Evolutionary conservation across 30 jellyfish, hydroid and myxozoan genomes (phyloP), one percentile per base, ranked within the genome.

Genomic region (Aurelia sp.): DNA sequence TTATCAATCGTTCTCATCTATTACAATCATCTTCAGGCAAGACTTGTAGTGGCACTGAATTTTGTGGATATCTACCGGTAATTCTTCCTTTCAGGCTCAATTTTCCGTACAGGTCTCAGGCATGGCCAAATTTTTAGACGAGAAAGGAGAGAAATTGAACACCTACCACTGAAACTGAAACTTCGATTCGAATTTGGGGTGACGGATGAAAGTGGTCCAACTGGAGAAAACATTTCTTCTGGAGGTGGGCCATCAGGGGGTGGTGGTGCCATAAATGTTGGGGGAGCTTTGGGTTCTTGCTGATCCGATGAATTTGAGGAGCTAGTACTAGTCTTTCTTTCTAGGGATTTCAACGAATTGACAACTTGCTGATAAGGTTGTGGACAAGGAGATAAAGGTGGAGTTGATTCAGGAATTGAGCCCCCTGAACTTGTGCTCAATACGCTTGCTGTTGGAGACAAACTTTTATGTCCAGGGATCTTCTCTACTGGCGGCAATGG

Each of bases 201-300:
- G 18, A 77, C 65, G 3, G 90, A 67, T 8, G 96, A 68, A 33
- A 86, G 59, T 48, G 89, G 86, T 18, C 76, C 90, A 51, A 76
- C 92, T 22, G 97, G 97, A 2, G 97, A 78, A 12, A 41, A 79
- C 18, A 64, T 65, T 21, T 88, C 97, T 18, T 58, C 87, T 59
- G 97, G 97, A 10, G 97, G 97, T 37, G 97, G 88, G 0, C 81
- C 92, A 50, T 58, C 53, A 11, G 97, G 97, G 40, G 97, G 97
- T n/a, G 97, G 97, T 13, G 97, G 97, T 11, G 84, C 78, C 22
- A 72, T 64, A 63, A 88, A 73, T 15, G 78, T 21, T 8, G 97
- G 97, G 30, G 92, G 92, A 15, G 92, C 53, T 53, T 79, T 88
- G 13, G 51, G 27, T 35, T 44, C 82, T 74, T 58, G 74, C 2